A percentile compares a stretch with the other conserved stretches of the same genome.
Conservation (phyloP, 2,888 invertebrate species). For the Plebejus argus region DNA sequence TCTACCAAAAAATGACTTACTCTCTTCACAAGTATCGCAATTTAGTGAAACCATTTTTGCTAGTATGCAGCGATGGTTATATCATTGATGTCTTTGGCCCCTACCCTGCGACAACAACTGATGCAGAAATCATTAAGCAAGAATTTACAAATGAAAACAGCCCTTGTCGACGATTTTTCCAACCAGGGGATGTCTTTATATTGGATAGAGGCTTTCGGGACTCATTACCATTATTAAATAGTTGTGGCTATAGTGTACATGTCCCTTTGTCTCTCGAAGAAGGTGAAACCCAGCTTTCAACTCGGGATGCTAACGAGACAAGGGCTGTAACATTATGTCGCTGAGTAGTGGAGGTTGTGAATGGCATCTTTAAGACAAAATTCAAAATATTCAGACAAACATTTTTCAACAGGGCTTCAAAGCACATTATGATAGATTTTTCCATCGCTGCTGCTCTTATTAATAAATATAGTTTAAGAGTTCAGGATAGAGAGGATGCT, state of each 20-base stretch:
- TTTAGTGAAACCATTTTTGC: not conserved
- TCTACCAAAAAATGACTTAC: not conserved
- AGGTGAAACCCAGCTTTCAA: not conserved
- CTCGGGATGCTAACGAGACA: not conserved
- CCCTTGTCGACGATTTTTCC: not conserved
- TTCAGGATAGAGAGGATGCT: too few relatives aligned
- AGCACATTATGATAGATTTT: not conserved
- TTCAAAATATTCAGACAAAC: not conserved
- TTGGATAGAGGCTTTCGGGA: not conserved
- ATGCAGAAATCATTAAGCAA: not conserved
- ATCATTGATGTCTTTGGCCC: not conserved
- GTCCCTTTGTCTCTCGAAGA: slow-evolving; percentile 3
- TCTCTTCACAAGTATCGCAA: not conserved
- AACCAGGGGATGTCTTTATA: not conserved
- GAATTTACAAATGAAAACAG: not conserved
- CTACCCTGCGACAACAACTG: not conserved
- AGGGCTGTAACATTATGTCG: not conserved
- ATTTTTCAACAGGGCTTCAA: not conserved
- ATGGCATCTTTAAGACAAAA: not conserved
- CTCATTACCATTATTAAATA: not conserved
- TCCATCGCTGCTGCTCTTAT: not conserved
- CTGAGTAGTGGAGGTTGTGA: not conserved
- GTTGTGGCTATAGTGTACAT: not conserved
- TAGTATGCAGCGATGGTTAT: not conserved
- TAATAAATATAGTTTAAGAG: too few relatives aligned